Evolutionary conservation across 2,797 vertebrate genomes (phyloP).

Genomic region (Rhinogobio ventralis): DNA sequence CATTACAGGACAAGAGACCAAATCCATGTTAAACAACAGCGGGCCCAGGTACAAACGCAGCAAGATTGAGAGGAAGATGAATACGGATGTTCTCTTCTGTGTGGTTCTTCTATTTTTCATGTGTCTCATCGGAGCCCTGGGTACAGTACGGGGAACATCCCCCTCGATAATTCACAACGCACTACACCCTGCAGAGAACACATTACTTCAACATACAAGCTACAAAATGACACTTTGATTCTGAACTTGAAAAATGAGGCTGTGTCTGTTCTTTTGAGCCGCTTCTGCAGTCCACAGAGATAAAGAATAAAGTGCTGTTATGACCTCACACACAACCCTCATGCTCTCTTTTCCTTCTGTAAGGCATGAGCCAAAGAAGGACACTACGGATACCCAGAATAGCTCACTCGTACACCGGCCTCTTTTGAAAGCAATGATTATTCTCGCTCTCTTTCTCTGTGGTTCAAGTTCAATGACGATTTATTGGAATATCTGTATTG

Average conservation of each 20-base stretch:
- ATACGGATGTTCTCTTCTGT: conserved; percentile 86
- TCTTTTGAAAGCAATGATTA: conserved; percentile 55
- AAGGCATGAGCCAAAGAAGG: conserved; percentile 23
- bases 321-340: conserved; percentile 37
- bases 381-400: conserved; percentile 36
- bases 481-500: conserved; percentile 36
- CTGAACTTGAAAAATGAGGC: conserved; percentile 9
- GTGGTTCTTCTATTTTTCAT: conserved; percentile 87
- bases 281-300: conserved; percentile 30
- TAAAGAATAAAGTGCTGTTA: conserved; percentile 50
- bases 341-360: conserved; percentile 27
- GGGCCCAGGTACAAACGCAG: conserved; percentile 92
- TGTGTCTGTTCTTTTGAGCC: conserved; percentile 27
- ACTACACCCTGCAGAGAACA: conserved; percentile 20
- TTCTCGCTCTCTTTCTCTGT: conserved; percentile 35
- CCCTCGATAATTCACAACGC: conserved; percentile 48
- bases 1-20: conserved; percentile 89
- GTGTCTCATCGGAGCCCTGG: conserved; percentile 90
- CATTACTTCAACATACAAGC: conserved; percentile 30
- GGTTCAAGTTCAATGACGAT: conserved; percentile 13
- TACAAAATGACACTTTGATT: neutral
- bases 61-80: conserved; percentile 89
- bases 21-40: conserved; percentile 93
- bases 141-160: conserved; percentile 75
- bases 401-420: conserved; percentile 36